These are phyloP conservation scores for Phodopus roborovskii DNA, from an alignment of 2,113 vertebrate species.

Conservation along the genomic window DNA sequence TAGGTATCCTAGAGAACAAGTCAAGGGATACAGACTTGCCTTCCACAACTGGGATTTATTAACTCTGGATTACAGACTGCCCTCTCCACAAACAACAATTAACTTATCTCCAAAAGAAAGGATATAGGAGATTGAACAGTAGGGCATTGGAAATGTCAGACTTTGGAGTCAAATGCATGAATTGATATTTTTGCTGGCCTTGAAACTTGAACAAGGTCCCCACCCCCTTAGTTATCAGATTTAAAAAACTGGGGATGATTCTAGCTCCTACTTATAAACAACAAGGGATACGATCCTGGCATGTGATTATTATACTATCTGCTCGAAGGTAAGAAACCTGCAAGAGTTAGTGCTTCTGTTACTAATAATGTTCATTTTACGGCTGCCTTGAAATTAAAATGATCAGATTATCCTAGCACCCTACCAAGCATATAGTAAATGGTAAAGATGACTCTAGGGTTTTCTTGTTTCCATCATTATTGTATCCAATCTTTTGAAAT, in stretches of 20 bases:
- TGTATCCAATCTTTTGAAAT: neutral
- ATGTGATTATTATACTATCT: neutral
- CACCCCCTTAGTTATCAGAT: neutral
- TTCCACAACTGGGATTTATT: neutral
- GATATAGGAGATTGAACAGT: neutral
- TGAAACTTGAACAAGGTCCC: neutral
- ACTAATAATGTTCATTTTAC: slow-evolving; percentile 25
- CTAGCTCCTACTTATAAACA: neutral
- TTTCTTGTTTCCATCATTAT: slow-evolving; percentile 11
- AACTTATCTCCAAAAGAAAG: neutral
- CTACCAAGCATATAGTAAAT: neutral
- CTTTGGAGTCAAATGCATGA: neutral
- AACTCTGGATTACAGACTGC: neutral
- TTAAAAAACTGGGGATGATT: neutral
- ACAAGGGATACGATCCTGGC: neutral
- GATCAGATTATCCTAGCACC: neutral
- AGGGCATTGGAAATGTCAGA: neutral
- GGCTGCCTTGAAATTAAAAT: neutral
- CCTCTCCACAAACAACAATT: neutral
- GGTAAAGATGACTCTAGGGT: neutral
- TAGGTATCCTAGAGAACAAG: neutral
- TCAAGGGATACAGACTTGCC: neutral
- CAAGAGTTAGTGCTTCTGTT: neutral
- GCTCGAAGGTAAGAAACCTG: neutral
- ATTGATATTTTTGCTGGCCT: neutral